Evolutionary conservation across 2,797 vertebrate species (phyloP), one percentile per base, ranked within the genome.

Genomic region (Streptopelia turtur): DNA sequence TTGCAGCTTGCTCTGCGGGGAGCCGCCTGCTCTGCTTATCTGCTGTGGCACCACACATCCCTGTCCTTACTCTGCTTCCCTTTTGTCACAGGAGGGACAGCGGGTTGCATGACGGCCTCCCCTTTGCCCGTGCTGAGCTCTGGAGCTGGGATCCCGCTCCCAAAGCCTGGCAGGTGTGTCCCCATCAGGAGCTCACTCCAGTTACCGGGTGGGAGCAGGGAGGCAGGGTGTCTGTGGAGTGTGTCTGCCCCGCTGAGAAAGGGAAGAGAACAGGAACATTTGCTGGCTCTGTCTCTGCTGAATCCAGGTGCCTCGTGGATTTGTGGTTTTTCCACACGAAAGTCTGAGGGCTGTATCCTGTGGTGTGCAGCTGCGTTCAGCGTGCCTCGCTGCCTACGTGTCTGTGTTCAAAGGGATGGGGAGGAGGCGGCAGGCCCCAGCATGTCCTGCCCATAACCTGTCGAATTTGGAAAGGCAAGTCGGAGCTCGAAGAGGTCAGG

Each of bases 381-480:
- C 8, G 18, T 68, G 83, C 96, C 90, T 59, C 7, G 1, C 94
- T 97, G 96, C 97, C 96, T 97, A 97, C 91, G 92, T 88, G 91
- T 69, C 85, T 57, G 80, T 52, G 75, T 91, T 97, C 96, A 84
- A 70, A 97, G 95, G 94, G 88, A 88, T 13, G 20, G 61, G 37
- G 95, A 89, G 88, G 76, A 83, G 77, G 77, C 3, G 8, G 94
- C 98, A 98, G 97, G 98, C 82, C 97, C 78, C 6, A 3, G 97
- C 98, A 97, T 6, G 97, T 94, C 90, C 41, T 45, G 85, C 94
- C 94, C 95, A 47, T 79, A 95, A 95, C 94, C 90, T 45, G 96
- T 64, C 41, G 61, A 70, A 94, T 95, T 95, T 92, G 94, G 95
- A 95, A 94, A 89, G 93, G 89, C 98, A 98, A 97, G 98, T 97